Evolutionary conservation across 2,797 vertebrate genomes (phyloP), one percentile per base, ranked within the genome.

Genomic region (Amniataba percoides): DNA sequence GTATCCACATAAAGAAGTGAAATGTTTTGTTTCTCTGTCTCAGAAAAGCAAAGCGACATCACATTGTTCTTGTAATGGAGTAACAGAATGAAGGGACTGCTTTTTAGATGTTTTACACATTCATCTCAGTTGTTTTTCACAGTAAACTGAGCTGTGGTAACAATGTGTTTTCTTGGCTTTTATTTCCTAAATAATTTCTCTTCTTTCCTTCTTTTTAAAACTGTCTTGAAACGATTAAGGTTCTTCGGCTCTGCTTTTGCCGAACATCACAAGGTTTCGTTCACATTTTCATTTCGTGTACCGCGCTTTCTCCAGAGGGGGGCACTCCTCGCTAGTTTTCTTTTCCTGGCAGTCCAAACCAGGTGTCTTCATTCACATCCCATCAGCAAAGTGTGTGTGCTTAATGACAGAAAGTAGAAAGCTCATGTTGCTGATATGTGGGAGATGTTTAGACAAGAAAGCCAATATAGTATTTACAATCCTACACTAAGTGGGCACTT

Each of bases 71-170:
- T 36, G 31, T 79, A 43, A 68, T 42, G 52, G 15, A 10, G 19
- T 31, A 61, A 69, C 49, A 65, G 48, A 51, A 69, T 21, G 15
- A 68, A 55, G 57, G 15, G 4, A 61, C 13, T 18, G 4, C 53
- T 80, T 86, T 91, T 90, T 89, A 86, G 70, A 82, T 77, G 88
- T 86, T 91, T 90, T 88, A 75, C 80, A 89, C 49, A 34, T 83
- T 66, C 3, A 80, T 64, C 62, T 42, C 5, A 60, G 42, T 40
- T 63, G 67, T 88, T 89, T 91, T 88, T 57, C 71, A 78, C 70
- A 93, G 77, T 93, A 93, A 93, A 91, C 36, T 42, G 60, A 83
- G 62, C 42, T 78, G 43, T 89, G 81, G 34, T 58, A 82, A 74
- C 73, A 68, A 59, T 14, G 9, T 3, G 2, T 51, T 40, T 49